These are phyloP conservation scores for Minunthozetes semirufus DNA, from an alignment of 2,888 invertebrate genomes.

Conservation along the genomic window DNA sequence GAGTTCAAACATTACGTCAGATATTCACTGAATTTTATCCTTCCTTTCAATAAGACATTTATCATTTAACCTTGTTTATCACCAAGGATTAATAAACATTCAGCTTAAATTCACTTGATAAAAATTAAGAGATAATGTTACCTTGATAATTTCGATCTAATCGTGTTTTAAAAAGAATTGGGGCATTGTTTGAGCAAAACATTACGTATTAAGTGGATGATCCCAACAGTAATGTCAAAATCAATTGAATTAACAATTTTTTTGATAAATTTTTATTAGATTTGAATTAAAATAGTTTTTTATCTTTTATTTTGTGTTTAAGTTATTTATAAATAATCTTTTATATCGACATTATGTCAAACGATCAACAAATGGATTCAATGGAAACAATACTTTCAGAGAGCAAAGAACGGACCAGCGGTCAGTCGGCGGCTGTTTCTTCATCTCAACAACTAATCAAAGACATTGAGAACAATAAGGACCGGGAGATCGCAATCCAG, in stretches of 20 bases:
- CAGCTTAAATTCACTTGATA: no score
- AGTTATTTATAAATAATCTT: not conserved
- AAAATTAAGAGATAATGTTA: no score
- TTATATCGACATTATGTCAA: not conserved
- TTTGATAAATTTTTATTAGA: not conserved
- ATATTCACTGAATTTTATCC: not conserved
- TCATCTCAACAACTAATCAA: not conserved
- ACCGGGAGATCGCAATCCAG: conserved; percentile 27
- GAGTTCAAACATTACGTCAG: not conserved
- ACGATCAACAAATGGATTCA: not conserved
- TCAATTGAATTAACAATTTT: not conserved
- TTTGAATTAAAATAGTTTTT: not conserved
- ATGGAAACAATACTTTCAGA: not conserved
- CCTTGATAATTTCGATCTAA: no score
- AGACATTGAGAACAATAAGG: conserved; percentile 16
- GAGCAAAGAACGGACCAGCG: not conserved
- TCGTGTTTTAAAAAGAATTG: no score
- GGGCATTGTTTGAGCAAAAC: not conserved
- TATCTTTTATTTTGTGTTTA: not conserved
- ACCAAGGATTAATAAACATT: no score
- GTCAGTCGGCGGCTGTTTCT: not conserved
- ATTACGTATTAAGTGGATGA: not conserved
- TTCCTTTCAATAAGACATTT: no score
- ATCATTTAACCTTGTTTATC: no score
- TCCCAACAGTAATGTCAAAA: not conserved